A percentile compares a stretch with the other conserved stretches of the same genome.
Conservation (phyloP, 2,113 vertebrate genomes). For the Etheostoma spectabile region DNA sequence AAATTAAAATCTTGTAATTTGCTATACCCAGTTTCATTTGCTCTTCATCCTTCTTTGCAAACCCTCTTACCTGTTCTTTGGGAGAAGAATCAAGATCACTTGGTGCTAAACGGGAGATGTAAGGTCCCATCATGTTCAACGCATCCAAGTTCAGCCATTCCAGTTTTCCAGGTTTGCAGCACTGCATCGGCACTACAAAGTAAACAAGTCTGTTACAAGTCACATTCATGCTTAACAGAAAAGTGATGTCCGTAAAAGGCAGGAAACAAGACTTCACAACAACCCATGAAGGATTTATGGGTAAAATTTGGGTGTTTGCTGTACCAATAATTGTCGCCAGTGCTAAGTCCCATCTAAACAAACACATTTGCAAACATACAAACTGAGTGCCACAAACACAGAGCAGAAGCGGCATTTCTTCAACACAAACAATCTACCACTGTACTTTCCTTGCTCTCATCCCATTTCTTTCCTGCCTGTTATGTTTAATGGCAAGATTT, state of each 20-base stretch:
- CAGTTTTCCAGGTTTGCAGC: slow-evolving; percentile 47
- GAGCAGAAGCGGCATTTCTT: no score
- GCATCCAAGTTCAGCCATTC: slow-evolving; percentile 60
- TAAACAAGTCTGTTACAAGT: background rate
- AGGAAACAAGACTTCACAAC: background rate
- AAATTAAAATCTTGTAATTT: background rate
- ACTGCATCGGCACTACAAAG: background rate
- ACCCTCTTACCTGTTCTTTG: slow-evolving; percentile 55
- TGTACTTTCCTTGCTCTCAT: background rate
- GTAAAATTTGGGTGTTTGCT: background rate
- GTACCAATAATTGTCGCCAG: background rate
- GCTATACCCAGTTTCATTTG: background rate
- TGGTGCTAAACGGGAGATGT: slow-evolving; percentile 47
- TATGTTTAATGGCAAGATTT: background rate
- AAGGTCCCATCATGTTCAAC: slow-evolving; percentile 73
- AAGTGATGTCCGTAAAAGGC: background rate
- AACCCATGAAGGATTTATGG: background rate
- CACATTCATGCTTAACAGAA: background rate
- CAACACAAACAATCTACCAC: background rate
- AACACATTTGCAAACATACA: slow-evolving; percentile 14
- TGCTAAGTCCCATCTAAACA: background rate
- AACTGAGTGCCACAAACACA: background rate
- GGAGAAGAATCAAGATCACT: slow-evolving; percentile 59
- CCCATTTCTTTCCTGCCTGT: background rate
- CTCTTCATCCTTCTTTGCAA: background rate